These are phyloP conservation scores for Ostrea denselamellosa DNA, from an alignment of 1,140 invertebrate species.

Conservation along the genomic window DNA sequence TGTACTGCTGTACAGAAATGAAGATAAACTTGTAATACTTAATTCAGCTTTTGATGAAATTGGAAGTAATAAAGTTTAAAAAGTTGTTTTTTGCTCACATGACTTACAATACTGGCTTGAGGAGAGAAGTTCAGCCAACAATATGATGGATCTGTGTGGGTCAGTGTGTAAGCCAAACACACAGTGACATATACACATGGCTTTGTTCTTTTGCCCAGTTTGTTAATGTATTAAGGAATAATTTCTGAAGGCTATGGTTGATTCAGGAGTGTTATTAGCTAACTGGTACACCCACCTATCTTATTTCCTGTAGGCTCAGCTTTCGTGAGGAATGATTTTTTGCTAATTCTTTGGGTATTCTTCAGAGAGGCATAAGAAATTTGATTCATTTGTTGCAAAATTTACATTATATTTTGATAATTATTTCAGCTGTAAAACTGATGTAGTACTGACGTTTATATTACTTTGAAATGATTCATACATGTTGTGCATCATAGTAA, in stretches of 20 bases:
- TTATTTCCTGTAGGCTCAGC: not conserved
- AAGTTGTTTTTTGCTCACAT: not conserved
- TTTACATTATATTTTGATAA: no score
- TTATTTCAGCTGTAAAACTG: no score
- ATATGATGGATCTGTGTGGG: constrained; percentile 11
- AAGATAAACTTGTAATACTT: not conserved
- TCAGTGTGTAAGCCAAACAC: not conserved
- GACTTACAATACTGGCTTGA: not conserved
- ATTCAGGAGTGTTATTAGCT: not conserved
- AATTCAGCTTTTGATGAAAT: not conserved
- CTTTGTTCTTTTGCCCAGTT: constrained; percentile 39
- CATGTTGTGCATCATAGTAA: no score
- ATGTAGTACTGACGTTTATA: no score
- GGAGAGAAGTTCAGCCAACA: not conserved
- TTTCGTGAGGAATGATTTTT: no score
- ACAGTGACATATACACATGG: constrained; percentile 10
- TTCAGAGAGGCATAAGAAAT: no score
- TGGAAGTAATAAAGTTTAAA: not conserved
- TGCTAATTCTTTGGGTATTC: no score
- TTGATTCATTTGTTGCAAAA: no score
- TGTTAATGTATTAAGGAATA: constrained; percentile 16
- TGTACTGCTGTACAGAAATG: not conserved
- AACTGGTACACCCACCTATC: not conserved
- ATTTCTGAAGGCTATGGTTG: constrained; percentile 28
- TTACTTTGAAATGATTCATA: no score